Conservation (phyloP, 53 echinoderm and acorn worm species). For the Mesocentrotus franciscanus region DNA sequence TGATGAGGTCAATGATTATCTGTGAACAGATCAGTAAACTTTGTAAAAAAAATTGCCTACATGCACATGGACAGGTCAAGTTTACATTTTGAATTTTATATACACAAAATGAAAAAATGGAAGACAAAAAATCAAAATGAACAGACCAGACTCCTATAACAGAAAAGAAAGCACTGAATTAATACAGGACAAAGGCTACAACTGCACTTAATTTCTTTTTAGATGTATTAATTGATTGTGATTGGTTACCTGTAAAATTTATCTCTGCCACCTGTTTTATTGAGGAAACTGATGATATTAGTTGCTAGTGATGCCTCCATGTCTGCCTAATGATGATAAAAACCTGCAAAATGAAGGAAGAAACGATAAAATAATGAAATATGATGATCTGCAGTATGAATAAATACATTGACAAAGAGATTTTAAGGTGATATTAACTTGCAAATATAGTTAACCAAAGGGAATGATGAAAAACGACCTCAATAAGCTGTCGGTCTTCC, state of each 20-base stretch:
- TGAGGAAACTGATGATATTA: slow-evolving; percentile 77
- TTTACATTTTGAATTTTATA: neutral
- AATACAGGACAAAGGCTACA: too few relatives aligned
- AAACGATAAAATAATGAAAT: neutral
- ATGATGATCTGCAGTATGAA: neutral
- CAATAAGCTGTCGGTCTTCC: too few relatives aligned
- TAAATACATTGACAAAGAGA: neutral
- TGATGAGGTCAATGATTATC: neutral
- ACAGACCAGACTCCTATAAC: too few relatives aligned
- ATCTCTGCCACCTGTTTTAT: slow-evolving; percentile 86
- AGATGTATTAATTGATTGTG: neutral
- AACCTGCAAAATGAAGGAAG: neutral
- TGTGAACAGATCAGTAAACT: neutral
- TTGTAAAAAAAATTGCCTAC: neutral
- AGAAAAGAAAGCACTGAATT: too few relatives aligned
- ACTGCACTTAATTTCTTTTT: too few relatives aligned
- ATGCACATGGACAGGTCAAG: neutral
- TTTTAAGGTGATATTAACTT: neutral
- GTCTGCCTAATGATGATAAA: neutral
- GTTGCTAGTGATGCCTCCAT: slow-evolving; percentile 63
- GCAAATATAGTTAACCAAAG: too few relatives aligned
- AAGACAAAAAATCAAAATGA: neutral
- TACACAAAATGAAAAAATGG: neutral
- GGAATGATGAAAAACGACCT: too few relatives aligned
- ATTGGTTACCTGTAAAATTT: slow-evolving; percentile 85